These are phyloP conservation scores for Marasmarcha lunaedactyla DNA, from an alignment of 2,888 invertebrate species.

Conservation along the genomic window DNA sequence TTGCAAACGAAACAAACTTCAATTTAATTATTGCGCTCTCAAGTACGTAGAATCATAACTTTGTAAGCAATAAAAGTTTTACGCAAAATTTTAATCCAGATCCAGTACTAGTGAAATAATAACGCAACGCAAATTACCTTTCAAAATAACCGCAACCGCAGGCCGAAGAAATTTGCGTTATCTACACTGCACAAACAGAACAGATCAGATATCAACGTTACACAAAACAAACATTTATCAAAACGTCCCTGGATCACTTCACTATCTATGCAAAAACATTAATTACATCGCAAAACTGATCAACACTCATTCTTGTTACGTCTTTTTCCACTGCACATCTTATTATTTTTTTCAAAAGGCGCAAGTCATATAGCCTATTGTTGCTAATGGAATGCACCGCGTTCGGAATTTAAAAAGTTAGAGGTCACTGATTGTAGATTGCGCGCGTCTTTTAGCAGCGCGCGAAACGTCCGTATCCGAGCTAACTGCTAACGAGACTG, in stretches of 20 bases:
- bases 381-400: no score
- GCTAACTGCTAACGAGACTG: slow-evolving; percentile 36
- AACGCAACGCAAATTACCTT: slow-evolving; percentile 25
- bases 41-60: no score
- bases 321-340: neutral
- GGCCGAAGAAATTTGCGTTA: slow-evolving; percentile 40
- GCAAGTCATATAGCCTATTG: no score
- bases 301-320: neutral
- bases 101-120: neutral
- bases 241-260: slow-evolving; percentile 22
- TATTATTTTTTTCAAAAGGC: no score
- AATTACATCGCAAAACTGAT: slow-evolving; percentile 3
- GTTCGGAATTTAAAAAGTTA: slow-evolving; percentile 19
- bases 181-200: slow-evolving; percentile 31
- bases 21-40: no score
- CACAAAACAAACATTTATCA: slow-evolving; percentile 39
- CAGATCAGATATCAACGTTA: slow-evolving; percentile 21
- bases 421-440: slow-evolving; percentile 19
- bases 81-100: neutral
- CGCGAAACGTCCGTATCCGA: slow-evolving; percentile 18
- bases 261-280: slow-evolving; percentile 20
- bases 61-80: no score
- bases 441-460: neutral
- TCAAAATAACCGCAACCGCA: slow-evolving; percentile 37
- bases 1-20: no score